Percentiles rank a stretch among this genome's conserved stretches.
phyloP scores from a whole-genome alignment of 2,888 invertebrate species.

The Tridacna gigas region DNA sequence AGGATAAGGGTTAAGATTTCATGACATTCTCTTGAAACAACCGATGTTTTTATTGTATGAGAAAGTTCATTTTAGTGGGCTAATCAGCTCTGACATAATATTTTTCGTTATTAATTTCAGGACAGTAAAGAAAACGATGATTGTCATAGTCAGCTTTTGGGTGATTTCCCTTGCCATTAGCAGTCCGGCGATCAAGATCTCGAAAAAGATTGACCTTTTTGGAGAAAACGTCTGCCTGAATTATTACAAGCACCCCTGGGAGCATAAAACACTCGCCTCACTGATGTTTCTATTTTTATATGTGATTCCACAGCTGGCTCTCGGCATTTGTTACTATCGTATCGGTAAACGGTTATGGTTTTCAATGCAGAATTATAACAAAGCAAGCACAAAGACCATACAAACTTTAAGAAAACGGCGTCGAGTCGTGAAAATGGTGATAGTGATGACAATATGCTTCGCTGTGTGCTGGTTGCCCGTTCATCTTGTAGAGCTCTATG shows the following conservation, averaged over 20 bases:
- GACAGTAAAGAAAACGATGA: conserved; percentile 40
- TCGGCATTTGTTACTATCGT: conserved; percentile 60
- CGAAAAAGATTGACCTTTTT: conserved; percentile 38
- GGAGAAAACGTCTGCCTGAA: conserved; percentile 29
- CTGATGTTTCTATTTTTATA: conserved; percentile 61
- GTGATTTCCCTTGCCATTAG: conserved; percentile 47
- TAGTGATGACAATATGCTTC: conserved; percentile 58
- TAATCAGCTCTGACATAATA: not conserved
- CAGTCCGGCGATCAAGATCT: conserved; percentile 46
- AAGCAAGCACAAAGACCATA: conserved; percentile 36
- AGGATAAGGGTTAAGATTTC: too few species aligned
- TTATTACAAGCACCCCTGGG: conserved; percentile 41
- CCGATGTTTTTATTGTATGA: too few species aligned
- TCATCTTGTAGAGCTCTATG: conserved; percentile 55
- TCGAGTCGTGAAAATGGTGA: conserved; percentile 56
- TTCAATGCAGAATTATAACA: conserved; percentile 27
- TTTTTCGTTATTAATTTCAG: conserved; percentile 29
- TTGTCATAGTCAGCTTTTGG: conserved; percentile 49
- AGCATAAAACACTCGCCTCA: conserved; percentile 44
- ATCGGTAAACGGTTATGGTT: conserved; percentile 57
- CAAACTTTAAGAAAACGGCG: conserved; percentile 47
- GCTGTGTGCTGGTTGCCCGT: conserved; percentile 66
- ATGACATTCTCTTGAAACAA: too few species aligned
- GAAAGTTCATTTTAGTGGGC: too few species aligned
- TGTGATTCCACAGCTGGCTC: conserved; percentile 53